Conservation (phyloP, 2,888 invertebrate genomes). For the Pilophorus perplexus region DNA sequence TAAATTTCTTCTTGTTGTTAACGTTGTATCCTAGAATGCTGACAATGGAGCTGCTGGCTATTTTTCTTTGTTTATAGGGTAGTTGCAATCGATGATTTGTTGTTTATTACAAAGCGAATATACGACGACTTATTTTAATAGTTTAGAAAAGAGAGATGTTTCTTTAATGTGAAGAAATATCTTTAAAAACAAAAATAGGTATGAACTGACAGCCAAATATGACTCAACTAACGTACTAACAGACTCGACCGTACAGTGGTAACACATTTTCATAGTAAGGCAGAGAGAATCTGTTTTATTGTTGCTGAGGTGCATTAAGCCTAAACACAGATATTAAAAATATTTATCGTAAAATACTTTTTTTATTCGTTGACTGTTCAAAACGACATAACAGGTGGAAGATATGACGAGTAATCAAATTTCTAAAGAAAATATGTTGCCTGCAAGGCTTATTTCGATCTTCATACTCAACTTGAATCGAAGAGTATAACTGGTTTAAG, state of each 20-base stretch:
- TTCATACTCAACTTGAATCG: neutral
- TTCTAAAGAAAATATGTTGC: neutral
- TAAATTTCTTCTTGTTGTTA: no score
- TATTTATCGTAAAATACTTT: constrained; percentile 15
- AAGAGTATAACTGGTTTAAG: neutral
- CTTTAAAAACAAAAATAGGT: constrained; percentile 35
- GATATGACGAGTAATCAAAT: neutral
- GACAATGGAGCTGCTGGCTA: neutral
- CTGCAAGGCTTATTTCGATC: constrained; percentile 13
- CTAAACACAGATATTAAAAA: constrained; percentile 23
- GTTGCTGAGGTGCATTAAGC: constrained; percentile 46
- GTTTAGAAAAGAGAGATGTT: constrained; percentile 35
- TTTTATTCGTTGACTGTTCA: constrained; percentile 20
- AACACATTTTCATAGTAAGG: constrained; percentile 36
- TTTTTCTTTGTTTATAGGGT: constrained; percentile 39
- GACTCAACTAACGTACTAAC: constrained; percentile 8
- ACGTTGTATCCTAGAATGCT: no score
- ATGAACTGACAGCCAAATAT: neutral
- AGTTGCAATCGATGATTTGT: constrained; percentile 41
- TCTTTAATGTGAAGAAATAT: constrained; percentile 32
- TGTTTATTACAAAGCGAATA: constrained; percentile 26
- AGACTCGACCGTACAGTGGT: constrained; percentile 20
- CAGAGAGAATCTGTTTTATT: constrained; percentile 37
- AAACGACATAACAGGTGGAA: constrained; percentile 6
- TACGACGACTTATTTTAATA: constrained; percentile 24